Evolutionary conservation across 2,113 vertebrate species (phyloP), one percentile per base, ranked within the genome.

Genomic region (Platanista minor): DNA sequence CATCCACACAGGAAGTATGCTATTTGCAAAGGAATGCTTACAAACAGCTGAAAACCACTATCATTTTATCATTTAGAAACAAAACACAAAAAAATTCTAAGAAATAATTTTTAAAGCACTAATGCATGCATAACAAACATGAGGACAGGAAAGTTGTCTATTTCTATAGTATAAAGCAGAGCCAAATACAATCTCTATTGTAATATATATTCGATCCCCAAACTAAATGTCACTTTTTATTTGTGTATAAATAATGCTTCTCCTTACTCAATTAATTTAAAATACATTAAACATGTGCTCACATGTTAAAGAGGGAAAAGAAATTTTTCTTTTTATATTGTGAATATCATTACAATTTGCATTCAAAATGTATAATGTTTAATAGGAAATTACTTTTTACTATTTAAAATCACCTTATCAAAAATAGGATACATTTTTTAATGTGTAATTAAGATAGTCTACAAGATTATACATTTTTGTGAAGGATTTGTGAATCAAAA

Each of bases 1-100:
- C 41, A 80, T 62, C 33, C 71, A 95, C 20, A 62, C 2, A 52
- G 43, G 59, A 93, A 96, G 91, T 57, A 41, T n/a, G 77, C 29
- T 95, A 64, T 77, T 94, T 95, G 33, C 43, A 95, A 20, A 90
- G 43, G 88, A 97, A 91, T 90, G 43, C 52, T 94, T 93, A 96
- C 4, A 67, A 96, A 95, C 25, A 77, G 39, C 87, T 96, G 74
- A 64, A 91, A 96, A 96, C 29, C 10, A 1, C 83, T 89, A 87
- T 52, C 33, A 78, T 81, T 94, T 95, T 80, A 88, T 87, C 54
- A 87, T 49, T 86, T 86, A 93, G 66, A 91, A 94, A 80, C 59
- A 81, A 94, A 46, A 90, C 10, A 90, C 4, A 49, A 86, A 91
- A 92, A 87, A 39, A n/a, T 49, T 43, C 21, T 62, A 46, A 77